Evolutionary conservation across 2,113 vertebrate species (phyloP).

Genomic region (Greenwoodochromis staneri): DNA sequence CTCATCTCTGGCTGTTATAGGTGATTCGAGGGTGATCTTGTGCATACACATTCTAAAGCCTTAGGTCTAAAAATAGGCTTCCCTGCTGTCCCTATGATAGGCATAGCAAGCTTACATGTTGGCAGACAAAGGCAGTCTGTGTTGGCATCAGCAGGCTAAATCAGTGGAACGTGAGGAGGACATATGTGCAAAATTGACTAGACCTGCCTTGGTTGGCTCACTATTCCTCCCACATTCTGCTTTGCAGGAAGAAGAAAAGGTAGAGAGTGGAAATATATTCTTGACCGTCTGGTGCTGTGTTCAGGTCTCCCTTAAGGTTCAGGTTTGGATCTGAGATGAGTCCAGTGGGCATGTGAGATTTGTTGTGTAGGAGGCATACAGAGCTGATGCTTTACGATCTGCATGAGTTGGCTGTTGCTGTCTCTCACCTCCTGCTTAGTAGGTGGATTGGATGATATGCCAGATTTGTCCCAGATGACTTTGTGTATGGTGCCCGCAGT

Average conservation of each 20-base stretch:
- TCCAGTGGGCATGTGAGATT: conserved; percentile 18
- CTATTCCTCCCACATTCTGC: neutral
- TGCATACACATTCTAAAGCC: neutral
- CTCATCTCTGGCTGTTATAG: neutral
- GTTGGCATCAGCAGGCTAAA: neutral
- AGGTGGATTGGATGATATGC: neutral
- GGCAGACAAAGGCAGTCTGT: neutral
- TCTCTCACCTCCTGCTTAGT: conserved; percentile 12
- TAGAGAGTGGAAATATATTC: conserved; percentile 13
- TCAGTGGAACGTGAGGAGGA: conserved; percentile 14
- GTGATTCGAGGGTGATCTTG: neutral
- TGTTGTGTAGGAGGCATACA: neutral
- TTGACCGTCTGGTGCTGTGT: neutral
- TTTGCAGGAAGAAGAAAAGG: neutral
- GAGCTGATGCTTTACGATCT: neutral
- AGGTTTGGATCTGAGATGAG: neutral
- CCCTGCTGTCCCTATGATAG: neutral
- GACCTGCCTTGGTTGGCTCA: neutral
- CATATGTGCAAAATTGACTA: conserved; percentile 17
- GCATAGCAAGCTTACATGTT: conserved; percentile 14
- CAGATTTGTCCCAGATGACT: neutral
- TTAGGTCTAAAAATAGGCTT: conserved; percentile 13
- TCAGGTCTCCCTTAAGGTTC: conserved; percentile 6
- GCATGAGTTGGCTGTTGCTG: neutral
- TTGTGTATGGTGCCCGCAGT: neutral